These are phyloP conservation scores for Chloroceryle aenea DNA, from an alignment of 2,113 vertebrate genomes.

Conservation along the genomic window DNA sequence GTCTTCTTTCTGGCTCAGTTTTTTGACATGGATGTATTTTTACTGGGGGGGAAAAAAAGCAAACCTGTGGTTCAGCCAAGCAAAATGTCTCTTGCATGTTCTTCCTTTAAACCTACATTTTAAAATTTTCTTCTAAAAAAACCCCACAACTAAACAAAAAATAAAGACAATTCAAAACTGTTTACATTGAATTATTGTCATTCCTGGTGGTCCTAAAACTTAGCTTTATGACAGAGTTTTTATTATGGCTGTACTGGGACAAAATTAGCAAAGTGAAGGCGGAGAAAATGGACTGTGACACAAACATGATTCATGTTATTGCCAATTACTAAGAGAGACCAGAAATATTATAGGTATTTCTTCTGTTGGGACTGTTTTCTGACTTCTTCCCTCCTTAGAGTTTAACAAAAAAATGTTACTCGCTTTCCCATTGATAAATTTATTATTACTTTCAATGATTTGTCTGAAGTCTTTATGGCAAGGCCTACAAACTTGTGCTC, in stretches of 20 bases:
- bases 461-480: not conserved
- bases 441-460: not conserved
- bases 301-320: not conserved
- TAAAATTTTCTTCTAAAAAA: not conserved
- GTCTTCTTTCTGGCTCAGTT: not conserved
- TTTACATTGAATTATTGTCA: not conserved
- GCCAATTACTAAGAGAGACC: not conserved
- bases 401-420: not conserved
- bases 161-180: not conserved
- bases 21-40: not conserved
- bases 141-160: too few species aligned
- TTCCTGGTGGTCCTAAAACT: not conserved
- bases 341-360: not conserved
- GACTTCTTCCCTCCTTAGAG: not conserved
- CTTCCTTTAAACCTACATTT: not conserved
- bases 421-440: not conserved
- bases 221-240: not conserved
- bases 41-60: not conserved
- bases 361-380: not conserved
- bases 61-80: not conserved
- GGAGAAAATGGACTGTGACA: not conserved
- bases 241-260: not conserved
- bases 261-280: not conserved
- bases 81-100: not conserved
- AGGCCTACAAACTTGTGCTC: not conserved